Conservation (phyloP, 2,888 invertebrate species). For the Ichneumoninae sp. region DNA sequence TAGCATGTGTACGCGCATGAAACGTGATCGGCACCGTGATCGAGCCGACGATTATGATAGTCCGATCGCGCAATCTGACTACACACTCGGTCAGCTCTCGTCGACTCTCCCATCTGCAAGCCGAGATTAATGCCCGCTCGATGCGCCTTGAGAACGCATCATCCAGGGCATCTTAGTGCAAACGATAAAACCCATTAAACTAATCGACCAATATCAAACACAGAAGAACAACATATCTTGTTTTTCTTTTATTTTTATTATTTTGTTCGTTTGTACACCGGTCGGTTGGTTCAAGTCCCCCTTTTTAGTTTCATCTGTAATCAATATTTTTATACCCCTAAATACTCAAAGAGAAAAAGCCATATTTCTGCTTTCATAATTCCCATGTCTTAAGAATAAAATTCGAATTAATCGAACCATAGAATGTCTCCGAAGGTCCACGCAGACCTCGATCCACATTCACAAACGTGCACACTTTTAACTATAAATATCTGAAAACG, state of each 20-base stretch:
- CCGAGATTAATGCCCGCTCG: constrained; percentile 45
- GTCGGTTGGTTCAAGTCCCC: not conserved
- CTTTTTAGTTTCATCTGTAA: not conserved
- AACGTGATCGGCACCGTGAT: constrained; percentile 65
- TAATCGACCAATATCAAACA: constrained; percentile 32
- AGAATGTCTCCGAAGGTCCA: not conserved
- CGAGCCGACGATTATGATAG: constrained; percentile 61
- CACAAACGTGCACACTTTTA: not conserved
- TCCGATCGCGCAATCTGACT: constrained; percentile 62
- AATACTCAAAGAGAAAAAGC: no score
- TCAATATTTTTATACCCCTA: no score
- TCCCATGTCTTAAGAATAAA: not conserved
- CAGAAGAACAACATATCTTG: not conserved
- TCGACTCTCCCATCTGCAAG: constrained; percentile 31
- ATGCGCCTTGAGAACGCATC: constrained; percentile 20
- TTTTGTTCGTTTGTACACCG: constrained; percentile 6
- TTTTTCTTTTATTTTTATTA: constrained; percentile 2
- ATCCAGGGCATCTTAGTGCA: constrained; percentile 32
- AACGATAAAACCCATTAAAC: constrained; percentile 46
- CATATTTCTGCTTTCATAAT: not conserved
- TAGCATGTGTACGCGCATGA: constrained; percentile 28
- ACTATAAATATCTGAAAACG: no score
- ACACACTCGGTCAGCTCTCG: not conserved
- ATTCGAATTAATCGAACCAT: not conserved
- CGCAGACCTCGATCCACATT: no score